A percentile compares a stretch with the other conserved stretches of the same genome.
These are phyloP conservation scores for Volucella zonaria DNA, from an alignment of 2,888 invertebrate species.

Conservation along the genomic window DNA sequence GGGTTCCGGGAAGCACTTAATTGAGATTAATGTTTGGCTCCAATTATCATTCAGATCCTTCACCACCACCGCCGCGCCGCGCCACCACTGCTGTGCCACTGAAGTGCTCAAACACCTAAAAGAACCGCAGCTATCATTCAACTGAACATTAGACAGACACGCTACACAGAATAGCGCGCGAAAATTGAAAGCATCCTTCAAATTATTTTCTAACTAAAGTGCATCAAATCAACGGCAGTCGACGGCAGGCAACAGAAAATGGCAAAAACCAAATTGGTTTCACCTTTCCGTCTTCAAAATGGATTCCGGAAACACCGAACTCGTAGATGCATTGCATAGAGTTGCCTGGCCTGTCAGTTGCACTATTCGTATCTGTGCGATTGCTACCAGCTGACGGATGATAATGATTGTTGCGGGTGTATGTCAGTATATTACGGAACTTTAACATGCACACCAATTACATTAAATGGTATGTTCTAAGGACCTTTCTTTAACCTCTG, in stretches of 20 bases:
- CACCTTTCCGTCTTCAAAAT: constrained; percentile 69
- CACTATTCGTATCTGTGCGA: background rate
- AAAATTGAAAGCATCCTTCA: constrained; percentile 65
- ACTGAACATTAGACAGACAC: background rate
- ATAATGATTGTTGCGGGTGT: constrained; percentile 64
- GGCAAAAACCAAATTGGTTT: constrained; percentile 72
- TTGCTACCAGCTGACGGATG: constrained; percentile 39
- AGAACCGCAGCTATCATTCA: constrained; percentile 16
- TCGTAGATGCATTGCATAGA: constrained; percentile 1
- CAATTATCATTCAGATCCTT: constrained; percentile 76
- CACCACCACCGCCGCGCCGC: constrained; percentile 2
- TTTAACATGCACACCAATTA: constrained; percentile 66
- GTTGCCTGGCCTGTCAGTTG: background rate
- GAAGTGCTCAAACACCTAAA: background rate
- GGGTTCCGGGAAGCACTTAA: constrained; percentile 76
- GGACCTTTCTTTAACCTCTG: constrained; percentile 14
- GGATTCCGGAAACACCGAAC: constrained; percentile 55
- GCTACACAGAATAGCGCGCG: constrained; percentile 16
- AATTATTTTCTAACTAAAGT: constrained; percentile 54
- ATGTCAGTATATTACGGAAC: constrained; percentile 42
- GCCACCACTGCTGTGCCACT: background rate
- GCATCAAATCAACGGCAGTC: constrained; percentile 18
- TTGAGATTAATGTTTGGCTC: constrained; percentile 78
- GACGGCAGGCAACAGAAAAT: constrained; percentile 48
- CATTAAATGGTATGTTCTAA: constrained; percentile 65